Base-by-base conservation (phyloP, 2,113 vertebrate species). In the Colinus virginianus region DNA sequence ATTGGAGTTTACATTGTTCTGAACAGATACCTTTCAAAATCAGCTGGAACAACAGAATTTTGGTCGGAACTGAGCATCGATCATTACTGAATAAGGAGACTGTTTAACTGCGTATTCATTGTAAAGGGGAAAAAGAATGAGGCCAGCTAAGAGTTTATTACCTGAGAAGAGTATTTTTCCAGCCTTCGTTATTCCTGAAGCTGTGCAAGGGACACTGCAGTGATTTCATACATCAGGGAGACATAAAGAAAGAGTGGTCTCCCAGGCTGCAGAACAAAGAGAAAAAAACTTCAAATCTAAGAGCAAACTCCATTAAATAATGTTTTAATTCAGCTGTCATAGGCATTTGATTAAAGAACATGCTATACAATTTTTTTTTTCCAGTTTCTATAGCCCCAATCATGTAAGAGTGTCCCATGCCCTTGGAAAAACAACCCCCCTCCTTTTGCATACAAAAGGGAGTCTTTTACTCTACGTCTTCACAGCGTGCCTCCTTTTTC, bases 341-440 rank as follows among this genome's bases (percentile, higher is more conserved):
- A 92, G 62, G 43, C 49, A 23, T 82, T 94, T 92, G 84, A 93
- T 88, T 90, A 93, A 88, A 90, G 45, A 93, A 84, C 12, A 46
- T 66, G 58, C 74, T 87, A 22, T 58, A 77, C 18, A 69, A 77
- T 81, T 93, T 92, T 18, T 72, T 21, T 72, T 93, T 80, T 84
- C 43, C 83, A 53, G 61, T 62, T 90, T 87, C 78, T 84, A 1
- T 48, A 87, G 66, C 34, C 21, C 23, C 0, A 2, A 13, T 68
- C 36, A 13, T 48, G n/a, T 84, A 64, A 92, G 88, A 88, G 36
- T 4, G 0, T 88, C 66, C 72, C 6, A 8, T 90, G 83, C 86
- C 77, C 77, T 90, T 90, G 74, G 69, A 91, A 90, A 93, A 93
- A 78, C 56, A 51, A 8, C 45, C 53, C 62, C 14, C 34, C 14